Evolutionary conservation across 2,888 invertebrate genomes (phyloP), one percentile per base, ranked within the genome.

Genomic region (Hypomecis atomaria): DNA sequence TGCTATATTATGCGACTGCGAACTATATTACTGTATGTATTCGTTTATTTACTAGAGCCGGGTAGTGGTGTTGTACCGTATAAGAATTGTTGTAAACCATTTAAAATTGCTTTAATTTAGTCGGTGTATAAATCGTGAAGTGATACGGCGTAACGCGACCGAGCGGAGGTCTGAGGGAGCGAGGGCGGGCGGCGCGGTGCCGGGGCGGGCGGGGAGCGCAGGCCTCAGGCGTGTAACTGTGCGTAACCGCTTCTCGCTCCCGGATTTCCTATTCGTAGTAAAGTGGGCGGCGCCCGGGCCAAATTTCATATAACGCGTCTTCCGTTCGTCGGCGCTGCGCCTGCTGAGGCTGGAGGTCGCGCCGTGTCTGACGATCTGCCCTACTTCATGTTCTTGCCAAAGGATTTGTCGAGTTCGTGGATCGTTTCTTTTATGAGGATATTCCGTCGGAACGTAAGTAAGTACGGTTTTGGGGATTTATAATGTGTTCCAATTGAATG

Each of bases 241-340:
- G 90, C 88, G 91, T 92, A 89, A 90, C 92, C 90, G 90, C 87
- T 90, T 85, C 88, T 87, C 89, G 89, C 88, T 90, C 87, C 89
- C 92, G 91, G 91, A 90, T 90, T 93, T 93, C 92, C 92, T 92
- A 90, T 90, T 90, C 88, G 90, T 88, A 92, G 90, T 90, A 90
- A 90, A 92, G 90, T 90, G 89, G 89, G 89, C 90, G 89, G 90
- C 89, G 89, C 89, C 87, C 77, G 84, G 84, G 82, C 86, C 85
- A 87, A 89, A 90, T 90, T 90, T 90, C 90, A 88, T 87, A 89
- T 88, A 88, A 86, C 86, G 86, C 84, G 86, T 87, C 87, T 90
- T 89, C 87, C 87, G 89, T 88, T 88, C 87, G 87, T 82, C 84
- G 87, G 82, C 83, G 87, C 87, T 83, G 81, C 84, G 71, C 62